Evolutionary conservation across 1,140 invertebrate species (phyloP).

Genomic region (Drosophila mojavensis): DNA sequence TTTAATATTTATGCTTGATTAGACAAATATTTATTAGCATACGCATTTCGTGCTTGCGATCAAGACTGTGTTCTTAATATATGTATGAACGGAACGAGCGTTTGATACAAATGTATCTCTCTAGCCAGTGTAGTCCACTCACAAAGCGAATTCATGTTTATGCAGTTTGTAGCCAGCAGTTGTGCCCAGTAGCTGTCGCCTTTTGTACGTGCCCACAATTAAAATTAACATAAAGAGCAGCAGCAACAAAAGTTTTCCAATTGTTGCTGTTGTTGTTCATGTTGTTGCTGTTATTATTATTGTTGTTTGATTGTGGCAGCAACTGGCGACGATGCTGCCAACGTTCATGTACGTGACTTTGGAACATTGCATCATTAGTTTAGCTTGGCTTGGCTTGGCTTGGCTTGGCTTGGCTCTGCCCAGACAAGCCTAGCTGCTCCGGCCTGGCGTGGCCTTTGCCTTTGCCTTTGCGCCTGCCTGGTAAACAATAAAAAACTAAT

Average conservation of each 20-base stretch:
- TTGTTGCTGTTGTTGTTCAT: constrained; percentile 4
- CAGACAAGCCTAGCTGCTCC: neutral
- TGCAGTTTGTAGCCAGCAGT: constrained; percentile 62
- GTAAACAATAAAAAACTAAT: constrained; percentile 80
- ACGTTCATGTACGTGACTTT: constrained; percentile 66
- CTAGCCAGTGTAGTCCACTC: neutral
- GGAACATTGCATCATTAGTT: constrained; percentile 73
- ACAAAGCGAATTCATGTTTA: constrained; percentile 63
- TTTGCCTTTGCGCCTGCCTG: constrained; percentile 7
- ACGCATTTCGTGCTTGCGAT: constrained; percentile 22
- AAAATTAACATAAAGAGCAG: constrained; percentile 66
- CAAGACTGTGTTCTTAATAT: constrained; percentile 7
- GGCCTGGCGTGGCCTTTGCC: neutral
- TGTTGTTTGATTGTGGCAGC: constrained; percentile 44
- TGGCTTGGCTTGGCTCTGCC: neutral
- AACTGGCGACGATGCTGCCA: constrained; percentile 57
- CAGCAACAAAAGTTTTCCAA: constrained; percentile 24
- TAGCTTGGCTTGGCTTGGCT: constrained; percentile 12
- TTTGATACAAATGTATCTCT: constrained; percentile 45
- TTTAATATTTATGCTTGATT: constrained; percentile 25
- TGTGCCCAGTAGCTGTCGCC: constrained; percentile 38
- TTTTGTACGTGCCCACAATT: constrained; percentile 73
- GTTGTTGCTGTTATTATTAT: constrained; percentile 22
- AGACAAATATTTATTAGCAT: constrained; percentile 28
- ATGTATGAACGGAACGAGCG: constrained; percentile 5